Conservation (phyloP, 1,140 invertebrate species). For the Dreissena rostriformis region DNA sequence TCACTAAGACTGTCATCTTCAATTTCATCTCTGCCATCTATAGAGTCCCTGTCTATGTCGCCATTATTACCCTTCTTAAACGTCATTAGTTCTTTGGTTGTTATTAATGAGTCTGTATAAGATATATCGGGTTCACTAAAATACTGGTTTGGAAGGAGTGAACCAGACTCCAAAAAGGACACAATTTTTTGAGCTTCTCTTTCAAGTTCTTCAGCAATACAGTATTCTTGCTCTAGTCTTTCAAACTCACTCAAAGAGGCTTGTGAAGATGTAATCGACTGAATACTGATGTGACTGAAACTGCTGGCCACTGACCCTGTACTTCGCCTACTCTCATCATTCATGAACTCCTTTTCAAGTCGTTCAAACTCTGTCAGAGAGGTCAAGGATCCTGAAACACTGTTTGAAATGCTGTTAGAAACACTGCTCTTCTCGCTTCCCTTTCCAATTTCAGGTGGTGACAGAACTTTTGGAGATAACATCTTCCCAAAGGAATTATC, state of each 20-base stretch:
- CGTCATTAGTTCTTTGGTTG: constrained; percentile 39
- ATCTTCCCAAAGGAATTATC: constrained; percentile 77
- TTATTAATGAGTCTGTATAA: constrained; percentile 41
- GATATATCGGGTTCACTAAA: constrained; percentile 48
- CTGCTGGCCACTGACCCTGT: constrained; percentile 73
- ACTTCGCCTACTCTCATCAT: constrained; percentile 68
- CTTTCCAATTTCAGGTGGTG: constrained; percentile 45
- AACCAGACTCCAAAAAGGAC: constrained; percentile 91
- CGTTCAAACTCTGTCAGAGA: constrained; percentile 77
- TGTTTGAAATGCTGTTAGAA: constrained; percentile 46
- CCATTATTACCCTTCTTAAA: constrained; percentile 60
- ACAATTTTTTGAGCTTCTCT: constrained; percentile 80
- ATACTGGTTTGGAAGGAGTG: constrained; percentile 83
- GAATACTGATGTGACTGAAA: constrained; percentile 69
- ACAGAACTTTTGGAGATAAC: constrained; percentile 53
- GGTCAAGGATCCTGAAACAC: constrained; percentile 83
- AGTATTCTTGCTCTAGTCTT: constrained; percentile 75
- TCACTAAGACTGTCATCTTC: constrained; percentile 80
- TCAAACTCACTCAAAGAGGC: constrained; percentile 80
- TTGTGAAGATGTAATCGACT: constrained; percentile 82
- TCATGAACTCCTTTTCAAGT: constrained; percentile 70
- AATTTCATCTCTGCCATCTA: constrained; percentile 73
- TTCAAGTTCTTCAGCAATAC: constrained; percentile 74
- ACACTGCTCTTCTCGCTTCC: constrained; percentile 70
- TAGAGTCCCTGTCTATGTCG: constrained; percentile 78